Evolutionary conservation across 2,113 vertebrate genomes (phyloP).

Genomic region (Dinomys branickii): DNA sequence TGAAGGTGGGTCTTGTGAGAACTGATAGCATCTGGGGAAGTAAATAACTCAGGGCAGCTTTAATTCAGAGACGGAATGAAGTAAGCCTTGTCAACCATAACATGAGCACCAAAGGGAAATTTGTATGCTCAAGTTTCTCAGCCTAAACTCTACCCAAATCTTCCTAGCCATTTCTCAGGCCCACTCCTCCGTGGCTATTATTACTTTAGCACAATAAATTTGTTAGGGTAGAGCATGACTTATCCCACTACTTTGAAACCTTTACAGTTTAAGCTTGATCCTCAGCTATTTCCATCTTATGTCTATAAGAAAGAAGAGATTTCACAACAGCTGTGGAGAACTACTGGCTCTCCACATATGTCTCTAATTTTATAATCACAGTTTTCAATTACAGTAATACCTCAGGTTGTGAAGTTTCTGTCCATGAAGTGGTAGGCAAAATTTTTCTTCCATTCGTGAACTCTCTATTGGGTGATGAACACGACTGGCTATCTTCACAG

Average conservation of each 20-base stretch:
- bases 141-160: neutral
- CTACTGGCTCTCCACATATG: neutral
- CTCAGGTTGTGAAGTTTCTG: neutral
- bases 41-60: neutral
- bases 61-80: neutral
- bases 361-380: neutral
- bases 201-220: neutral
- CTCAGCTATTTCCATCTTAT: neutral
- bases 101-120: neutral
- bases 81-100: too few relatives aligned
- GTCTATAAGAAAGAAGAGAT: neutral
- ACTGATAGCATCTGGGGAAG: neutral
- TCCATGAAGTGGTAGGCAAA: neutral
- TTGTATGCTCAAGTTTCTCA: neutral
- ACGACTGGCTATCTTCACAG: neutral
- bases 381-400: neutral
- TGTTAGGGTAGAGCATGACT: neutral
- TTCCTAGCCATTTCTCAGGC: neutral
- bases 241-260: neutral
- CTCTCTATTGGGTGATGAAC: neutral
- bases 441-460: neutral
- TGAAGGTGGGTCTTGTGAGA: neutral
- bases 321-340: neutral
- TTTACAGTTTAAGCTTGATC: neutral
- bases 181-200: neutral